Percentiles rank a stretch among this genome's conserved stretches.
phyloP scores from a whole-genome alignment of 2,888 invertebrate genomes.

The Catocala fraxini region DNA sequence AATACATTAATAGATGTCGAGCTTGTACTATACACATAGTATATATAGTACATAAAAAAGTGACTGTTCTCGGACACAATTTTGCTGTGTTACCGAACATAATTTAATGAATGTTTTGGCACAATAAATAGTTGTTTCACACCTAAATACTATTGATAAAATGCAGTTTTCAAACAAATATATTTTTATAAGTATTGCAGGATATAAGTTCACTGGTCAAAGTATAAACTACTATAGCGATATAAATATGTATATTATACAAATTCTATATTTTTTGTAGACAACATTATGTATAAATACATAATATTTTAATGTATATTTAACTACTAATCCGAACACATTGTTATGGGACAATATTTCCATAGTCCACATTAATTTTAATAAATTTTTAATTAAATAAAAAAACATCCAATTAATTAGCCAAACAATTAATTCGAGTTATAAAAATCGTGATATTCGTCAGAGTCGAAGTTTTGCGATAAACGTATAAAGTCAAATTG shows the following conservation, averaged over 20 bases:
- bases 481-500: not conserved
- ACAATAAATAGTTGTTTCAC: too few relatives aligned
- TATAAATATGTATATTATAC: slow-evolving; percentile 18
- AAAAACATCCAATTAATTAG: slow-evolving; percentile 19
- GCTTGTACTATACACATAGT: too few relatives aligned
- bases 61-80: too few relatives aligned
- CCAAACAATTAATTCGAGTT: slow-evolving; percentile 43
- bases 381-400: slow-evolving; percentile 35
- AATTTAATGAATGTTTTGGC: too few relatives aligned
- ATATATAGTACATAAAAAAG: too few relatives aligned
- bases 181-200: slow-evolving; percentile 11
- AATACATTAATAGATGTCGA: too few relatives aligned
- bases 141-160: not conserved
- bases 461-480: slow-evolving; percentile 3
- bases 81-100: too few relatives aligned
- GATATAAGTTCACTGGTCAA: slow-evolving; percentile 18
- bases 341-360: slow-evolving; percentile 49
- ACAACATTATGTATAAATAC: slow-evolving; percentile 43
- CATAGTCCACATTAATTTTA: slow-evolving; percentile 41
- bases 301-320: slow-evolving; percentile 48
- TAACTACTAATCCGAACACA: slow-evolving; percentile 55
- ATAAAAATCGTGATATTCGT: slow-evolving; percentile 21
- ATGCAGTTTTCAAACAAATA: not conserved
- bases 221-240: slow-evolving; percentile 13
- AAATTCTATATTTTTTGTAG: slow-evolving; percentile 27